A percentile compares a stretch with the other conserved stretches of the same genome.
phyloP scores from a whole-genome alignment of 2,888 invertebrate species.

The Acleris holmiana region DNA sequence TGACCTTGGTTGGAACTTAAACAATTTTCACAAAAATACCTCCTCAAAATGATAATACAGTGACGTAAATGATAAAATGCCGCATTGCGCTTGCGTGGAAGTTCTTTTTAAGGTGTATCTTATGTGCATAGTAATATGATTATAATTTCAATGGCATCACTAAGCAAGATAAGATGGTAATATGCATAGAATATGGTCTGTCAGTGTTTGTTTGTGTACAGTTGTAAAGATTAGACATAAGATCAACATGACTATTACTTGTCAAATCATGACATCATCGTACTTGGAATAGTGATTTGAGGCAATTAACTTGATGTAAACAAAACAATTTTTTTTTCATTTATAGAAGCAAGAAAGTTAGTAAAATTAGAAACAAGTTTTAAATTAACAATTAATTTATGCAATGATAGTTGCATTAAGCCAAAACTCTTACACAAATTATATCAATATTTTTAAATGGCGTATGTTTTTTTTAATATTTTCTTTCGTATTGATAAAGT shows the following conservation, averaged over 20 bases:
- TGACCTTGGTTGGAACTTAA: conserved; percentile 5
- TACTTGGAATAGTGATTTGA: too few species aligned
- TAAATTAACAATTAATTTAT: too few species aligned
- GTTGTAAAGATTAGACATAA: too few species aligned
- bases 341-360: too few species aligned
- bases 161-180: neutral
- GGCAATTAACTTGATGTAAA: too few species aligned
- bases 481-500: too few species aligned
- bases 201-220: neutral
- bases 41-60: conserved; percentile 10
- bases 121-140: neutral
- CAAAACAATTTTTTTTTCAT: too few species aligned
- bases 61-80: conserved; percentile 26
- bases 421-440: too few species aligned
- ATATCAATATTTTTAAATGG: too few species aligned
- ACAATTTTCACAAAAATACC: neutral
- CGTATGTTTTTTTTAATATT: too few species aligned
- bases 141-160: neutral
- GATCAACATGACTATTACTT: neutral
- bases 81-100: conserved; percentile 16
- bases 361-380: too few species aligned
- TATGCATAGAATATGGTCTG: conserved; percentile 2
- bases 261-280: neutral
- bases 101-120: neutral
- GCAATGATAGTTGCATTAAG: too few species aligned